A percentile compares a stretch with the other conserved stretches of the same genome.
phyloP scores from a whole-genome alignment of 1,140 invertebrate species.

The Sycophila sp. region DNA sequence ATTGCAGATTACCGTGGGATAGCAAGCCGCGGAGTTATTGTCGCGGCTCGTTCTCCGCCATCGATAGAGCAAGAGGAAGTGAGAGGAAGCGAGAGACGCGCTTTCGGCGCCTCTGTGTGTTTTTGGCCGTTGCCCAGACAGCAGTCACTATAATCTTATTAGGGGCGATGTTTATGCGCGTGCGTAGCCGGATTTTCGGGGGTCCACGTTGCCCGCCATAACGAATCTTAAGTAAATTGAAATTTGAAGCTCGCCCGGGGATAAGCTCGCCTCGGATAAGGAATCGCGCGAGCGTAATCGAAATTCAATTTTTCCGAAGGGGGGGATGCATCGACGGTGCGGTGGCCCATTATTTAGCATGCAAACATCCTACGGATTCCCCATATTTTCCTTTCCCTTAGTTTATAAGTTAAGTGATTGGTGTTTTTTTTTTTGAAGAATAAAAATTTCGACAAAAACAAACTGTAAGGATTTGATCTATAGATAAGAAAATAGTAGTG shows the following conservation, averaged over 20 bases:
- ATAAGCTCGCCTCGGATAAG: background rate
- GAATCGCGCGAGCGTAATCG: background rate
- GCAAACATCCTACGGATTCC: background rate
- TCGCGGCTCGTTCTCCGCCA: background rate
- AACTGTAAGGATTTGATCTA: too few species aligned
- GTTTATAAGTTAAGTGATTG: background rate
- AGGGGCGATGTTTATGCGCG: conserved; percentile 16
- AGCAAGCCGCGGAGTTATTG: conserved; percentile 6
- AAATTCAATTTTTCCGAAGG: conserved; percentile 1
- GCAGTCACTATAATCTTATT: conserved; percentile 24
- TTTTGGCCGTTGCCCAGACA: conserved; percentile 25
- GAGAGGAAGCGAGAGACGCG: background rate
- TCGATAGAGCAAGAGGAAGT: background rate
- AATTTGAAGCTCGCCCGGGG: background rate
- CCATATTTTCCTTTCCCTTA: background rate
- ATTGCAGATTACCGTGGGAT: conserved; percentile 16
- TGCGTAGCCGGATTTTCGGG: background rate
- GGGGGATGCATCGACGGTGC: background rate
- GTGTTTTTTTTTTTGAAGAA: background rate
- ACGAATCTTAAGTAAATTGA: conserved; percentile 5
- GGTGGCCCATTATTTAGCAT: background rate
- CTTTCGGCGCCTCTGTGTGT: background rate
- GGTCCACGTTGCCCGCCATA: background rate
- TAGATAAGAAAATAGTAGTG: too few species aligned
- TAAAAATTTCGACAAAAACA: too few species aligned